A percentile compares a stretch with the other conserved stretches of the same genome.
Evolutionary conservation across 2,888 invertebrate genomes (phyloP).

Genomic region (Andrena fulva): DNA sequence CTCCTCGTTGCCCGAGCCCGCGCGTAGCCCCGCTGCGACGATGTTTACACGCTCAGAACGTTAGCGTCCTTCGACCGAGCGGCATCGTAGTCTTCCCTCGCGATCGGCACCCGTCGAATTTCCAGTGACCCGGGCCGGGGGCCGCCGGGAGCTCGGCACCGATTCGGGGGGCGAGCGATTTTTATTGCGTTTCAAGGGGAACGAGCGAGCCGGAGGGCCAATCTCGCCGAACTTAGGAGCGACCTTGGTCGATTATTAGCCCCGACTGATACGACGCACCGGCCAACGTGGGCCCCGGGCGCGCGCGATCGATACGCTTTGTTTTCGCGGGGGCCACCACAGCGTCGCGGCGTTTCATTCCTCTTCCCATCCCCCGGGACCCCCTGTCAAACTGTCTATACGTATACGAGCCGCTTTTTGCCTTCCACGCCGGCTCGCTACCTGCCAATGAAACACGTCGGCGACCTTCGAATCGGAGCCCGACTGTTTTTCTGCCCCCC

Average conservation of each 20-base stretch:
- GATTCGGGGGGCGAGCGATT: not conserved
- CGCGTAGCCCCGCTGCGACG: too few species aligned
- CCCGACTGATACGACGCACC: conserved; percentile 26
- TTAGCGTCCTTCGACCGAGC: too few species aligned
- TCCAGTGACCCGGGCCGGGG: not conserved
- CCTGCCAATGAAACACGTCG: conserved; percentile 79
- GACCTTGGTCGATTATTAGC: conserved; percentile 60
- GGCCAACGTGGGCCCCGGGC: conserved; percentile 38
- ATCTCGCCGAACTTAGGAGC: conserved; percentile 7
- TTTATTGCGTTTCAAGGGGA: not conserved
- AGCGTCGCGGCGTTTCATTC: conserved; percentile 28
- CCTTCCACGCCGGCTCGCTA: conserved; percentile 62
- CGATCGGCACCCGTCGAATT: not conserved
- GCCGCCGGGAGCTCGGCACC: not conserved
- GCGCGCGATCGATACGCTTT: conserved; percentile 45
- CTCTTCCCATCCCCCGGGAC: conserved; percentile 28
- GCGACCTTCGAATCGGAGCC: conserved; percentile 83
- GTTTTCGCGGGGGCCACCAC: conserved; percentile 52
- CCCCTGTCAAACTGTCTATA: conserved; percentile 58
- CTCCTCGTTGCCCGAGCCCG: too few species aligned
- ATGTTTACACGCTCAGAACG: too few species aligned
- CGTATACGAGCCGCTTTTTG: conserved; percentile 51
- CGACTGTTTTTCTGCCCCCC: conserved; percentile 79
- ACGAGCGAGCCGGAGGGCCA: conserved; percentile 3
- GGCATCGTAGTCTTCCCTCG: not conserved